These are phyloP conservation scores for Morus bassanus DNA, from an alignment of 2,797 vertebrate species.

Conservation along the genomic window DNA sequence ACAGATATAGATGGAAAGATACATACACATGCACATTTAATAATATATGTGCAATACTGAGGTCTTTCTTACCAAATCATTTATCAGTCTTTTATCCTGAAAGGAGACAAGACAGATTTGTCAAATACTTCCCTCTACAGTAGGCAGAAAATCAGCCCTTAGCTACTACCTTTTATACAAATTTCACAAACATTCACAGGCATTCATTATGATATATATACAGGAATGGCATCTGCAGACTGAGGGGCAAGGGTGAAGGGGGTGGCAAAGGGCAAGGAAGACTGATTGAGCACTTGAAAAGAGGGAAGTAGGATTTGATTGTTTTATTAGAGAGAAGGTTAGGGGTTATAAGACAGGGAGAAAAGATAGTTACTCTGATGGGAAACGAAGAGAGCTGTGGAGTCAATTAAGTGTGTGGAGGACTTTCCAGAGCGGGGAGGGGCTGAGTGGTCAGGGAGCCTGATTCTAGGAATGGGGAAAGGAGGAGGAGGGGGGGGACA, in stretches of 20 bases:
- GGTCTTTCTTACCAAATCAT: not conserved
- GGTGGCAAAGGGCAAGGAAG: conserved; percentile 3
- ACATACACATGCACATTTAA: not conserved
- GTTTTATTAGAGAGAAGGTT: conserved; percentile 59
- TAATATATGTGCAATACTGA: not conserved
- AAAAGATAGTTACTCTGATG: conserved; percentile 28
- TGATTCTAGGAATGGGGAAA: not conserved
- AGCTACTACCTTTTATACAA: not conserved
- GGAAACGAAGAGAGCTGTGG: not conserved
- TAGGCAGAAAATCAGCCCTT: not conserved
- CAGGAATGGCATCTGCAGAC: conserved; percentile 8
- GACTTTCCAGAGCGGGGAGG: not conserved
- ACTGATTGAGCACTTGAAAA: conserved; percentile 12
- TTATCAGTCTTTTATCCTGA: not conserved
- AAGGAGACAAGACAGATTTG: not conserved
- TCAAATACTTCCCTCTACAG: not conserved
- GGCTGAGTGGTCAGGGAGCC: not conserved
- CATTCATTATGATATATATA: conserved; percentile 21
- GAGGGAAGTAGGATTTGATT: conserved; percentile 26
- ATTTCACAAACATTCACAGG: not conserved
- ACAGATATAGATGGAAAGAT: not conserved
- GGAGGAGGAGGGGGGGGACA: not conserved
- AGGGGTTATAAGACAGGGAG: conserved; percentile 16
- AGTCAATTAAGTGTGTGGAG: not conserved
- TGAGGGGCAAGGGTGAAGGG: not conserved